Evolutionary conservation across 2,797 vertebrate genomes (phyloP).

Genomic region (Ctenochaetus hawaiiensis): DNA sequence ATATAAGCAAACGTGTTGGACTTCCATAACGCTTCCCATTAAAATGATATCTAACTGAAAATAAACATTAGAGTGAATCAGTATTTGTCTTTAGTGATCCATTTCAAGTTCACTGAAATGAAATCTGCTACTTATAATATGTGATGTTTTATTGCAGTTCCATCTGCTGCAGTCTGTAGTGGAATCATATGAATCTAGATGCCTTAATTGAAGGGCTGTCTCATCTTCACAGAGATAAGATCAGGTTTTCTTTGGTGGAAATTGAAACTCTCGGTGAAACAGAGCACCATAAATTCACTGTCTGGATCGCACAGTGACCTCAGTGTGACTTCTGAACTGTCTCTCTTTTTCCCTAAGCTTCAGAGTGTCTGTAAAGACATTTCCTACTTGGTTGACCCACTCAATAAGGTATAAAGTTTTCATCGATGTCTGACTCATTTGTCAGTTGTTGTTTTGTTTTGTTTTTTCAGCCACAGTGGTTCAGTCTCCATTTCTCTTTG

Average conservation of each 20-base stretch:
- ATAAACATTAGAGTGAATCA: neutral
- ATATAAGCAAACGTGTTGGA: constrained; percentile 10
- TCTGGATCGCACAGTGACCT: constrained; percentile 5
- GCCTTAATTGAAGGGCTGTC: neutral
- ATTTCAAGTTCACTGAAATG: neutral
- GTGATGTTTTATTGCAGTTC: neutral
- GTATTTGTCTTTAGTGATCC: neutral
- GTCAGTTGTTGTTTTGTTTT: constrained; percentile 20
- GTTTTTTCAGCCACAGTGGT: constrained; percentile 28
- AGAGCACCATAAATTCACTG: constrained; percentile 6
- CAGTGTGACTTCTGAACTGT: constrained; percentile 62
- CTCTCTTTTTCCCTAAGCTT: constrained; percentile 81
- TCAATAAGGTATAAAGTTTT: constrained; percentile 84
- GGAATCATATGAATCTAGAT: constrained; percentile 3
- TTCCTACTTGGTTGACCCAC: constrained; percentile 88
- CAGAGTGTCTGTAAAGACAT: constrained; percentile 89
- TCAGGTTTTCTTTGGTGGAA: neutral
- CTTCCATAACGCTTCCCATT: neutral
- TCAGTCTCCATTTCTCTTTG: constrained; percentile 30
- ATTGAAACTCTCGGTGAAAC: constrained; percentile 12
- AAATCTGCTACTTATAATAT: neutral
- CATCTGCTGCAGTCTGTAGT: neutral
- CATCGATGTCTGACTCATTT: constrained; percentile 26
- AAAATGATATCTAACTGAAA: neutral
- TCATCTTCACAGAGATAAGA: neutral